Evolutionary conservation across 2,797 vertebrate species (phyloP), one percentile per base, ranked within the genome.

Genomic region (Florisuga fusca): DNA sequence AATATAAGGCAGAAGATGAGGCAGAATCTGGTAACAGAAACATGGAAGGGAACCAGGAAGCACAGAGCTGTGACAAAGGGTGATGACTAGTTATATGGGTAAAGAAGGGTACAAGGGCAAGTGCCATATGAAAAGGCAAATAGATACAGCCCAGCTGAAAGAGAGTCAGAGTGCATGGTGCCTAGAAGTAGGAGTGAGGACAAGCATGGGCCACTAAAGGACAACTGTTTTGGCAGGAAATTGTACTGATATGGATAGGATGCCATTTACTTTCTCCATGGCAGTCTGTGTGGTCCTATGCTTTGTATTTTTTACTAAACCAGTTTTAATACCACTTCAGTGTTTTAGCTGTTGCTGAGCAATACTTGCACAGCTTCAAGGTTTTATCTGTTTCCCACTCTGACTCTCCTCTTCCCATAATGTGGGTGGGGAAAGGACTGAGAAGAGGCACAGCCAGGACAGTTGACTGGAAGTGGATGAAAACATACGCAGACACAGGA

Each of bases 341-440:
- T 23, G 16, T 18, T 82, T 46, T 71, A 27, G 7, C 26, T 82
- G 0, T 51, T 67, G 22, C 23, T 51, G 19, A 64, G 21, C 41
- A 79, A 16, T 27, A 6, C 45, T 82, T 78, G 25, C 22, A 38
- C 29, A 74, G 15, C 6, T 27, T 45, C 31, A 66, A 23, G 2
- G 14, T 54, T 84, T 73, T 50, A 36, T 31, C 15, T 34, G 8
- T 51, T 82, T 75, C 8, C 15, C 15, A 21, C 15, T 19, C 22
- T 50, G 33, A 18, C 25, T 58, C 14, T 15, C 10, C 4, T 4
- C 6, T 4, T 5, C 10, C 5, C 10, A 0, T 22, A 27, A 0
- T 9, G 15, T 3, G 3, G 7, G 5, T n/a, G 5, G 17, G 29
- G 67, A 68, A 84, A 54, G 73, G 13, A 38, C 0, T 74, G 26